These are phyloP conservation scores for Moxostoma hubbsi DNA, from an alignment of 2,797 vertebrate species.

Conservation along the genomic window DNA sequence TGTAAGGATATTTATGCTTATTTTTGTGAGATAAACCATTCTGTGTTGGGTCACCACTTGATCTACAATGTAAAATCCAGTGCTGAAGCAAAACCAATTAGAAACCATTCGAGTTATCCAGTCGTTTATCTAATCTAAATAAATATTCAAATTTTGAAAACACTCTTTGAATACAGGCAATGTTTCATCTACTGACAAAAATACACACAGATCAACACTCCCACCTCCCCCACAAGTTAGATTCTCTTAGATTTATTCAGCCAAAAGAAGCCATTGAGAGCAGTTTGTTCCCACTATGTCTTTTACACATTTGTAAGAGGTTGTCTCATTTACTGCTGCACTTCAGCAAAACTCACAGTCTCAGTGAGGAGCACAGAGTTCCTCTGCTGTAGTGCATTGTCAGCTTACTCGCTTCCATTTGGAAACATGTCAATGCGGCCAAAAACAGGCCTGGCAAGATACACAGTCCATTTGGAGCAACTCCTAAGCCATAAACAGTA, in stretches of 20 bases:
- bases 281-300: slow-evolving; percentile 23
- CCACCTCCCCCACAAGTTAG: neutral
- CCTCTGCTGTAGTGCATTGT: slow-evolving; percentile 51
- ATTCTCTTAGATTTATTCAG: neutral
- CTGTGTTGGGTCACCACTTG: too few relatives aligned
- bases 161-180: neutral
- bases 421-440: slow-evolving; percentile 58
- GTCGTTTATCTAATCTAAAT: neutral
- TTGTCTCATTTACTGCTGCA: slow-evolving; percentile 23
- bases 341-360: slow-evolving; percentile 28
- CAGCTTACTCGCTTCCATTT: slow-evolving; percentile 55
- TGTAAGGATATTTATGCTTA: too few relatives aligned
- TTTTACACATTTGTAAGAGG: slow-evolving; percentile 36
- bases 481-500: slow-evolving; percentile 64
- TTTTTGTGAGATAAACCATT: too few relatives aligned
- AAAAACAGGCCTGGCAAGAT: slow-evolving; percentile 59
- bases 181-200: neutral
- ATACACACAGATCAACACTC: neutral
- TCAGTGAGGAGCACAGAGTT: slow-evolving; percentile 5
- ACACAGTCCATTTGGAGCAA: slow-evolving; percentile 71
- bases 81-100: too few relatives aligned
- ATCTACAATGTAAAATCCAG: too few relatives aligned
- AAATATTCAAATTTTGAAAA: too few relatives aligned
- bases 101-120: too few relatives aligned
- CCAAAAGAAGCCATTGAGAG: neutral